Base-by-base conservation (phyloP, 2,888 invertebrate species). In the Drosophila mettleri region DNA sequence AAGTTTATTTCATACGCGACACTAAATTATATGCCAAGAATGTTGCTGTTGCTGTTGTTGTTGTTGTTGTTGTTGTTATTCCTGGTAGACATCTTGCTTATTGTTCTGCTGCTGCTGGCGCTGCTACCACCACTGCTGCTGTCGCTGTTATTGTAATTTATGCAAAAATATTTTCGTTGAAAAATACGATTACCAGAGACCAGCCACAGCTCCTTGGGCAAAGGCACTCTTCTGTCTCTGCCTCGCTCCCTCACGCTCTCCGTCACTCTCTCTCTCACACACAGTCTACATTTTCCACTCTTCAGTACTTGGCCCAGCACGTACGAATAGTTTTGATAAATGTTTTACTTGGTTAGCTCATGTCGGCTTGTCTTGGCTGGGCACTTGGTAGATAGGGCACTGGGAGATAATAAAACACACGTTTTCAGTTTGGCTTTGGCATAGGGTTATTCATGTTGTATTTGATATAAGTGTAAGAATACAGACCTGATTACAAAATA, bases 1-100 rank as follows among this genome's bases (percentile, higher is more conserved):
- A 87, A 87, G 84, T 88, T 89, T 80, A 88, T 86, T 88, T 89
- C 88, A 88, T 88, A 85, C 86, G 78, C 88, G 89, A 86, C 88
- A 88, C 88, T 88, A 89, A 88, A 88, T 88, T 89, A 88, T 88
- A 85, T 72, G 80, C 82, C 71, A 78, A 74, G 89, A 88, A 86
- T 81, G 82, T 86, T 80, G 31, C 16, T 31, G 29, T 14, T 46
- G 29, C 61, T 63, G 68, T 52, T 58, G 64, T 49, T 52, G 66
- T 16, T 83, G 45, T 12, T 29, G 31, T 36, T 36, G 36, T 64
- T 61, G 70, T 45, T 55, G 63, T 46, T 53, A 57, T 34, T 86
- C 64, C 86, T 79, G 83, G 80, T 80, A 82, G 81, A 86, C 87
- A 82, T 82, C 85, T 82, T 86, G 81, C 75, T 82, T 84, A 87